phyloP scores from a whole-genome alignment of 2,888 invertebrate species.

The Ditylenchus weischeri region DNA sequence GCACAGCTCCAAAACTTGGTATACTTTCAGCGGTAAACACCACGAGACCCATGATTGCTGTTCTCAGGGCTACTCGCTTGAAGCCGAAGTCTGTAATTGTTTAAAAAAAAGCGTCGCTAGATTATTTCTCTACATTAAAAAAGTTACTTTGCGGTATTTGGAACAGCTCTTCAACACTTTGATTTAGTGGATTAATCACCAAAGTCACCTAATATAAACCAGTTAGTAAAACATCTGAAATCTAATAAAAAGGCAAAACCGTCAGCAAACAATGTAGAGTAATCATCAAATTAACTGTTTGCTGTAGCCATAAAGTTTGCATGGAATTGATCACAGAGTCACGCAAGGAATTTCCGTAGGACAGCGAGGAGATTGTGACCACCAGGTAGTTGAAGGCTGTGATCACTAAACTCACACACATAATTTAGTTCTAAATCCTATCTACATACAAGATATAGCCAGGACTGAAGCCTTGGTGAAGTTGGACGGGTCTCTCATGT shows the following conservation, averaged over 20 bases:
- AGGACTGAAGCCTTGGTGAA: constrained; percentile 48
- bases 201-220: neutral
- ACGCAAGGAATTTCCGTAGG: constrained; percentile 38
- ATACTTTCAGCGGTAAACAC: constrained; percentile 26
- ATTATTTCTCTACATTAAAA: neutral
- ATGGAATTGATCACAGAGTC: constrained; percentile 40
- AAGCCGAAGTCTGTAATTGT: constrained; percentile 17
- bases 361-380: constrained; percentile 46
- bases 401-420: constrained; percentile 42
- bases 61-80: constrained; percentile 19
- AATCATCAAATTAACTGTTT: constrained; percentile 52
- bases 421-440: no score
- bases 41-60: constrained; percentile 18
- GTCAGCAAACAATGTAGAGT: constrained; percentile 55
- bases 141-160: constrained; percentile 48
- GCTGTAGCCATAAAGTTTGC: constrained; percentile 35
- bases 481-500: constrained; percentile 52
- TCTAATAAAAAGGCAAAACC: constrained; percentile 16
- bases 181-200: constrained; percentile 52
- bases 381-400: constrained; percentile 51
- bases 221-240: constrained; percentile 40
- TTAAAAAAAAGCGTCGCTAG: no score
- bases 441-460: constrained; percentile 44
- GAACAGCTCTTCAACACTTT: constrained; percentile 54
- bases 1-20: constrained; percentile 24